These are phyloP conservation scores for Meteorus sp. DNA, from an alignment of 1,140 invertebrate genomes.

Conservation along the genomic window DNA sequence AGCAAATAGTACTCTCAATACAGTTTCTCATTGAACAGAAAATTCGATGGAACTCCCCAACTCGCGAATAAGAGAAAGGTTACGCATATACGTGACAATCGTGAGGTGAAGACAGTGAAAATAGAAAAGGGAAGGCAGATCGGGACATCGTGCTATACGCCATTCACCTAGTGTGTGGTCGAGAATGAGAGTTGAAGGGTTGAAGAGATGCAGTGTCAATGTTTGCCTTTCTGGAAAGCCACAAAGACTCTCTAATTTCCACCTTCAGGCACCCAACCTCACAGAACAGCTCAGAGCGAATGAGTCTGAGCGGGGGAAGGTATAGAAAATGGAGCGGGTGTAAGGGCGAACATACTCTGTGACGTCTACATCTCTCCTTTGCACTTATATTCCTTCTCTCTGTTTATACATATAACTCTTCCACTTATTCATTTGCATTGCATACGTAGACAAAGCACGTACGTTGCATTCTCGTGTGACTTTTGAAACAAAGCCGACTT, in stretches of 20 bases:
- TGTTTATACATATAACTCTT: background rate
- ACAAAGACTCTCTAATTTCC: conserved; percentile 22
- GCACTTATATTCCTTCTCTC: background rate
- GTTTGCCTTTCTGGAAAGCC: conserved; percentile 15
- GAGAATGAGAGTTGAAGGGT: no score
- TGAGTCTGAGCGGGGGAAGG: background rate
- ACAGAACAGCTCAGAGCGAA: background rate
- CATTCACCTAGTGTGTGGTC: no score
- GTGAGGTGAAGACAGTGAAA: no score
- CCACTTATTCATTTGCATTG: conserved; percentile 9
- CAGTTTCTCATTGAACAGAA: no score
- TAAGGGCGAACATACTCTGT: background rate
- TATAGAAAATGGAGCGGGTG: no score
- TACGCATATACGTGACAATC: no score
- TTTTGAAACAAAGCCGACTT: conserved; percentile 6
- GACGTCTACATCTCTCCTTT: background rate
- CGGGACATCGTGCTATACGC: no score
- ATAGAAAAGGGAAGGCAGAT: no score
- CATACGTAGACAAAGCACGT: conserved; percentile 12
- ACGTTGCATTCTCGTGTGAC: background rate
- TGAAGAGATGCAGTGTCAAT: conserved; percentile 21
- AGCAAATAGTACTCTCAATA: no score
- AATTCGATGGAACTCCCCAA: no score
- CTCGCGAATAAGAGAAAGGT: no score
- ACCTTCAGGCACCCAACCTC: background rate